phyloP scores from a whole-genome alignment of 2,888 invertebrate genomes.

The Stegophylla sp. region DNA sequence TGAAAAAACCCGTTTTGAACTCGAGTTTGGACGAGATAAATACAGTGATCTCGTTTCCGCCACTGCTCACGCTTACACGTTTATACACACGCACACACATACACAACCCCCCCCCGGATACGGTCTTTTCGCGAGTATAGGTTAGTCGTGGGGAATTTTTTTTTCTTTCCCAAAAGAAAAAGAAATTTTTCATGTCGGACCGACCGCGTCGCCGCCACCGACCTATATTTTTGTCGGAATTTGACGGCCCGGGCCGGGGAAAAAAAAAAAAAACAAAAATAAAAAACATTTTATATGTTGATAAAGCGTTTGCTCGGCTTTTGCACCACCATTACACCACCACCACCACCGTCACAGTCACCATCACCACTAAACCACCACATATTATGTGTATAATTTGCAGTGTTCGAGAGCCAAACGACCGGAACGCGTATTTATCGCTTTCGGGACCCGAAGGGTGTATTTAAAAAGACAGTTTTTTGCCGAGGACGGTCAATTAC shows the following conservation, averaged over 20 bases:
- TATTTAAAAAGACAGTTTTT: constrained; percentile 33
- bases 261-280: too few relatives aligned
- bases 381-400: constrained; percentile 1
- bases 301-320: constrained; percentile 57
- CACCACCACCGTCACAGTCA: constrained; percentile 7
- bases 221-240: neutral
- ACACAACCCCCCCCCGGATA: too few relatives aligned
- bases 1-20: too few relatives aligned
- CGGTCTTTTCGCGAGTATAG: neutral
- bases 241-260: neutral
- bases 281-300: constrained; percentile 56
- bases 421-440: constrained; percentile 37
- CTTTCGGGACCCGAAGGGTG: constrained; percentile 5
- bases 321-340: constrained; percentile 46
- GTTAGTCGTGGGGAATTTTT: too few relatives aligned
- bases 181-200: neutral
- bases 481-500: constrained; percentile 3
- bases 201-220: neutral
- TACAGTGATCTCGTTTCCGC: too few relatives aligned
- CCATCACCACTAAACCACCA: neutral
- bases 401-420: constrained; percentile 28
- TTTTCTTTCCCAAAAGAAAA: too few relatives aligned
- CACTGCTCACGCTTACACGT: neutral
- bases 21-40: too few relatives aligned
- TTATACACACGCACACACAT: neutral